Percentiles rank a stretch among this genome's conserved stretches.
These are phyloP conservation scores for Tigriopus californicus DNA, from an alignment of 2,888 invertebrate genomes.

Conservation along the genomic window DNA sequence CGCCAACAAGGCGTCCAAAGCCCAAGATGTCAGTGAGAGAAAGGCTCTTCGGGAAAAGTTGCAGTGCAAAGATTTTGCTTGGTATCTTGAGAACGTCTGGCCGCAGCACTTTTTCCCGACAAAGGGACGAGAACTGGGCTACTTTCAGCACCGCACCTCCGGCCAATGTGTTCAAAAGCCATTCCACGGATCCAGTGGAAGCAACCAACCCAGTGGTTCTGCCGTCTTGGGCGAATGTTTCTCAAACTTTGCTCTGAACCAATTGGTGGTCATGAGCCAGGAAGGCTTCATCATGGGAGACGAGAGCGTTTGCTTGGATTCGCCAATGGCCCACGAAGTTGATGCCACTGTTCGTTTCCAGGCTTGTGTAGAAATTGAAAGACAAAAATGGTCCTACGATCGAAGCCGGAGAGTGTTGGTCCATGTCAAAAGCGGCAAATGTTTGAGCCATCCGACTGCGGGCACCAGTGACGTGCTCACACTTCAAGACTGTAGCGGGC, in stretches of 20 bases:
- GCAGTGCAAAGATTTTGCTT: constrained; percentile 66
- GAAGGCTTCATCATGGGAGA: constrained; percentile 62
- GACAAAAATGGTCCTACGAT: constrained; percentile 48
- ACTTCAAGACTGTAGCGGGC: not conserved
- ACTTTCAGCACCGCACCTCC: constrained; percentile 37
- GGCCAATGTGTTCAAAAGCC: constrained; percentile 42
- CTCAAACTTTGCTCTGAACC: constrained; percentile 34
- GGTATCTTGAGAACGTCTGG: constrained; percentile 90
- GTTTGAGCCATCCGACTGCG: not conserved
- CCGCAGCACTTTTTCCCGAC: constrained; percentile 88
- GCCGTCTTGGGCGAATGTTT: constrained; percentile 47
- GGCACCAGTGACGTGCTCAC: constrained; percentile 2
- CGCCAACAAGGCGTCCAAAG: constrained; percentile 36
- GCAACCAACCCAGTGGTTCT: constrained; percentile 45
- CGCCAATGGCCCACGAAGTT: constrained; percentile 33
- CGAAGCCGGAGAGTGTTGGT: constrained; percentile 26
- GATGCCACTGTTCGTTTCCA: constrained; percentile 42
- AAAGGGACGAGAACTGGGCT: constrained; percentile 68
- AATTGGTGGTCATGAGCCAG: constrained; percentile 49
- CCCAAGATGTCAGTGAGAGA: constrained; percentile 40
- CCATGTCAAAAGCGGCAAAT: not conserved
- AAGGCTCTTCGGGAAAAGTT: constrained; percentile 45
- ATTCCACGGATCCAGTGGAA: constrained; percentile 36
- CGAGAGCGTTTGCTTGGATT: constrained; percentile 66
- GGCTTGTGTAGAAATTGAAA: constrained; percentile 43